phyloP scores from a whole-genome alignment of 1,140 invertebrate species.

The Trissolcus basalis region DNA sequence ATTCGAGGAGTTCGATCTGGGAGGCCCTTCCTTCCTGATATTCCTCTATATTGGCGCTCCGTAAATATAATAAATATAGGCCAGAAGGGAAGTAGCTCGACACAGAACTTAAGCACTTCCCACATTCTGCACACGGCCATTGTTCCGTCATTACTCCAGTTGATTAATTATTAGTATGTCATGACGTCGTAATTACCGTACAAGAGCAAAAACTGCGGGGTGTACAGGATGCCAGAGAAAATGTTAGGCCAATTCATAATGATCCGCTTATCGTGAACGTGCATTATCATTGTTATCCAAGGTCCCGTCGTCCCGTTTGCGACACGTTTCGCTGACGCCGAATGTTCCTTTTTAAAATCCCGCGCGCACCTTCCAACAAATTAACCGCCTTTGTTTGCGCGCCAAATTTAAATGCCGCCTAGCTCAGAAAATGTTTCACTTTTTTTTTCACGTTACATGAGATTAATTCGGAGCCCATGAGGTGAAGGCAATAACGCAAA shows the following conservation, averaged over 20 bases:
- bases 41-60: conserved; percentile 26
- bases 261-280: conserved; percentile 65
- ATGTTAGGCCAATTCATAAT: conserved; percentile 71
- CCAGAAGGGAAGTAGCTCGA: conserved; percentile 67
- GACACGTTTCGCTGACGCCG: conserved; percentile 28
- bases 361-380: not conserved
- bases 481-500: conserved; percentile 10
- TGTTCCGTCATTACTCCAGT: conserved; percentile 72
- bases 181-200: conserved; percentile 71
- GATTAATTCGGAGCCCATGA: not conserved
- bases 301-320: conserved; percentile 61
- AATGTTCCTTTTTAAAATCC: not conserved
- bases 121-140: conserved; percentile 65
- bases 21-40: conserved; percentile 45
- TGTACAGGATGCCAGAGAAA: conserved; percentile 71
- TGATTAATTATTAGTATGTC: conserved; percentile 74
- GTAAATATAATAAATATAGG: conserved; percentile 70
- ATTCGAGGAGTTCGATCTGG: conserved; percentile 16
- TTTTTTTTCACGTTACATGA: not conserved
- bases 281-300: conserved; percentile 68
- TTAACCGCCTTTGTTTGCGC: not conserved
- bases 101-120: conserved; percentile 70
- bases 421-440: not conserved
- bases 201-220: conserved; percentile 69
- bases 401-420: not conserved